Conservation (phyloP, 2,797 vertebrate species). For the Urosaurus nigricauda region DNA sequence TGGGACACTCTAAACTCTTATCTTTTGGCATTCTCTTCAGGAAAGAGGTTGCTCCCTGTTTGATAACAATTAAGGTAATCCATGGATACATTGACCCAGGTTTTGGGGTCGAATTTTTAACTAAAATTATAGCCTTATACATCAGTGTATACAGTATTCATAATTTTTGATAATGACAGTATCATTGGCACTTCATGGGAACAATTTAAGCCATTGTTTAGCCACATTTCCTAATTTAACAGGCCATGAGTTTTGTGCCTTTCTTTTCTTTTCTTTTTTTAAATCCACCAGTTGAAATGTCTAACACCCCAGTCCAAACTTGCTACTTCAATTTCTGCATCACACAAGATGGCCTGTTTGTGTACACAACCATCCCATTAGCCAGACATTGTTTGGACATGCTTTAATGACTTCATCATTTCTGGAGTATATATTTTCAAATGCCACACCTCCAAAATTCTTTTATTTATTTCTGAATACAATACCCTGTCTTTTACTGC, state of each 20-base stretch:
- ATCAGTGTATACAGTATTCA: too few species aligned
- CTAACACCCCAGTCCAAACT: background rate
- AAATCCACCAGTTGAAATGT: too few species aligned
- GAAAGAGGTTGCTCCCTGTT: too few species aligned
- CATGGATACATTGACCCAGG: too few species aligned
- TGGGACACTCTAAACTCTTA: too few species aligned
- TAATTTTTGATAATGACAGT: background rate
- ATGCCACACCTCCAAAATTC: background rate
- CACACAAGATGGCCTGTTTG: background rate
- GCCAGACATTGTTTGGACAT: background rate
- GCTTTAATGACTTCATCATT: background rate
- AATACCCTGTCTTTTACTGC: background rate
- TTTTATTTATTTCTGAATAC: background rate
- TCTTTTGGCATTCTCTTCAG: too few species aligned
- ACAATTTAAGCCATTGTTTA: background rate
- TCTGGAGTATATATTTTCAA: background rate
- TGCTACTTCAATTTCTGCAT: background rate
- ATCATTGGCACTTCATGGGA: background rate
- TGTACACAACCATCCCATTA: background rate
- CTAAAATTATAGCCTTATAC: too few species aligned
- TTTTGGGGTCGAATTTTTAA: too few species aligned
- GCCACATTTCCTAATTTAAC: constrained; percentile 1
- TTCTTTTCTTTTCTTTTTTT: background rate
- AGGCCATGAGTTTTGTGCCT: background rate
- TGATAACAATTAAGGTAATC: too few species aligned